phyloP scores from a whole-genome alignment of 2,888 invertebrate genomes.

The Watsonalla binaria region DNA sequence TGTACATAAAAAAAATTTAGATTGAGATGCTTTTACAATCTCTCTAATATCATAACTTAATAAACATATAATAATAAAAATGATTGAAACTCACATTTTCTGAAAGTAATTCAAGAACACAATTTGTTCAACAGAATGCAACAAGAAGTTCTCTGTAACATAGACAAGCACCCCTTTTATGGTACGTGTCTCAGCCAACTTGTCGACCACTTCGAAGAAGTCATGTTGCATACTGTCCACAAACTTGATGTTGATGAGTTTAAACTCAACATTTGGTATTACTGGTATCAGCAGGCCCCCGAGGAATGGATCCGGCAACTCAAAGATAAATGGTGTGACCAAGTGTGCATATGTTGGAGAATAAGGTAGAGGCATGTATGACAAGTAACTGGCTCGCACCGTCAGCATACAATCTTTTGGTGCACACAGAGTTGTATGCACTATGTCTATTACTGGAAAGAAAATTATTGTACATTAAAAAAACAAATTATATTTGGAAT shows the following conservation, averaged over 20 bases:
- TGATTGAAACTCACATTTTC: constrained; percentile 51
- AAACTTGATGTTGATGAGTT: constrained; percentile 48
- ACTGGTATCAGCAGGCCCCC: constrained; percentile 60
- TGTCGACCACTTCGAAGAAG: constrained; percentile 40
- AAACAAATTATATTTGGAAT: neutral
- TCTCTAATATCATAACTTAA: too few species aligned
- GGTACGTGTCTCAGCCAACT: constrained; percentile 40
- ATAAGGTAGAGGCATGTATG: constrained; percentile 50
- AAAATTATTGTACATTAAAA: constrained; percentile 1
- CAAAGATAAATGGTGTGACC: constrained; percentile 31
- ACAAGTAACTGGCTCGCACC: constrained; percentile 43
- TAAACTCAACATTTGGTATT: constrained; percentile 59
- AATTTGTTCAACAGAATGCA: constrained; percentile 55
- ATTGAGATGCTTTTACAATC: too few species aligned
- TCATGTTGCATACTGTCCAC: constrained; percentile 35
- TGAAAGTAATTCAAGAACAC: constrained; percentile 59
- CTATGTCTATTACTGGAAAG: constrained; percentile 61
- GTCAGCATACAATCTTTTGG: constrained; percentile 60
- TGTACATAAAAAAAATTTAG: too few species aligned
- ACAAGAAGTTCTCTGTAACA: constrained; percentile 62
- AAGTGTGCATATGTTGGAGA: constrained; percentile 45
- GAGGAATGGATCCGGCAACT: constrained; percentile 36
- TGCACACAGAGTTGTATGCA: constrained; percentile 42
- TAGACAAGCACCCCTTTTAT: constrained; percentile 63
- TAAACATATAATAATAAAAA: constrained; percentile 3